Conservation (phyloP, 2,797 vertebrate genomes). For the Cichlasoma orientale region DNA sequence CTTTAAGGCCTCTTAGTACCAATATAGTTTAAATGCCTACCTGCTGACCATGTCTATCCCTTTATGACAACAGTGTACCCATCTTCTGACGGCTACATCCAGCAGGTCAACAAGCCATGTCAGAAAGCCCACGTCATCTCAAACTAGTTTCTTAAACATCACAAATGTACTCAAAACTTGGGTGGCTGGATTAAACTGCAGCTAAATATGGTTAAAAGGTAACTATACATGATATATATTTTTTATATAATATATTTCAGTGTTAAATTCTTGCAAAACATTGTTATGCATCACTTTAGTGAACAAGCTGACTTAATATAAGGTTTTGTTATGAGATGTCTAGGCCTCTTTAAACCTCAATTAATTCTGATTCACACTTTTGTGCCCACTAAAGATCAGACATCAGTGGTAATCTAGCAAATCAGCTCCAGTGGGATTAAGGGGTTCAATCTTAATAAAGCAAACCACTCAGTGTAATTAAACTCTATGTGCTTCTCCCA, state of each 20-base stretch:
- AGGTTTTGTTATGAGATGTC: not conserved
- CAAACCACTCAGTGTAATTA: constrained; percentile 32
- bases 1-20: too few relatives aligned
- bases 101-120: constrained; percentile 40
- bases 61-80: constrained; percentile 46
- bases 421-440: constrained; percentile 27
- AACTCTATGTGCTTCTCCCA: constrained; percentile 27
- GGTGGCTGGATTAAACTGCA: not conserved
- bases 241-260: not conserved
- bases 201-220: not conserved
- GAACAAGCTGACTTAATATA: not conserved
- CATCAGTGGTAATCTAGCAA: not conserved
- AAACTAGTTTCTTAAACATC: constrained; percentile 24
- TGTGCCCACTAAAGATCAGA: constrained; percentile 11
- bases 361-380: constrained; percentile 14
- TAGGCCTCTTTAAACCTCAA: not conserved
- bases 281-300: not conserved
- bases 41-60: constrained; percentile 10
- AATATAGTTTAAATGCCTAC: too few relatives aligned
- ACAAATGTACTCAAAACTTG: not conserved
- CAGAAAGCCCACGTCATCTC: constrained; percentile 12
- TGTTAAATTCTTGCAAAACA: not conserved
- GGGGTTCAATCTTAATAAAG: constrained; percentile 41
- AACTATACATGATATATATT: not conserved
- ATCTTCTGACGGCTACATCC: constrained; percentile 65